Evolutionary conservation across 2,797 vertebrate genomes (phyloP).

Genomic region (Alauda arvensis): DNA sequence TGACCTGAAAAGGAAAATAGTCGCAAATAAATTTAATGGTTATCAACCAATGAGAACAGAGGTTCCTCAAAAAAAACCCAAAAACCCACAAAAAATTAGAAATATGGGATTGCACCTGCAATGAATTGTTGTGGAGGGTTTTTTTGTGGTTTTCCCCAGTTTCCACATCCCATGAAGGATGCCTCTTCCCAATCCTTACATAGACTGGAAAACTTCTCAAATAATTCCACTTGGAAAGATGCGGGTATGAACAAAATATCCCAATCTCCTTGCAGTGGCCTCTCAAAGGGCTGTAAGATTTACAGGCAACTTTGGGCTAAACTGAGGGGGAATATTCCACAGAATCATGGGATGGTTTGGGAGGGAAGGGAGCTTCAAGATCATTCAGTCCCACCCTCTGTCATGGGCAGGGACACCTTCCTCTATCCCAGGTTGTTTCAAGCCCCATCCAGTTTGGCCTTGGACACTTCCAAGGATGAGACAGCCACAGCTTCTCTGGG

Average conservation of each 20-base stretch:
- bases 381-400: rapidly evolving
- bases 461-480: not conserved
- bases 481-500: not conserved
- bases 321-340: not conserved
- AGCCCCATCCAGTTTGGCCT: rapidly evolving
- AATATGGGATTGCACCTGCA: not conserved
- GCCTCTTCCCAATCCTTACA: not conserved
- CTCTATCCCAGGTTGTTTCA: rapidly evolving
- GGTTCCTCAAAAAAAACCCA: not conserved
- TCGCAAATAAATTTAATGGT: not conserved
- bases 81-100: not conserved
- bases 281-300: not conserved
- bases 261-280: not conserved
- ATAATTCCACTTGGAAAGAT: not conserved
- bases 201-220: not conserved
- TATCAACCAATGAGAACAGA: not conserved
- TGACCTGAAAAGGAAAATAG: not conserved
- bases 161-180: not conserved
- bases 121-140: not conserved
- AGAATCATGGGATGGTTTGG: not conserved
- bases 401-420: not conserved
- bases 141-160: not conserved
- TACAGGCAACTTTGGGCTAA: not conserved
- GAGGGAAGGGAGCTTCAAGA: not conserved
- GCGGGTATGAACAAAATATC: not conserved